Evolutionary conservation across 2,888 invertebrate genomes (phyloP).

Genomic region (Biston betularia): DNA sequence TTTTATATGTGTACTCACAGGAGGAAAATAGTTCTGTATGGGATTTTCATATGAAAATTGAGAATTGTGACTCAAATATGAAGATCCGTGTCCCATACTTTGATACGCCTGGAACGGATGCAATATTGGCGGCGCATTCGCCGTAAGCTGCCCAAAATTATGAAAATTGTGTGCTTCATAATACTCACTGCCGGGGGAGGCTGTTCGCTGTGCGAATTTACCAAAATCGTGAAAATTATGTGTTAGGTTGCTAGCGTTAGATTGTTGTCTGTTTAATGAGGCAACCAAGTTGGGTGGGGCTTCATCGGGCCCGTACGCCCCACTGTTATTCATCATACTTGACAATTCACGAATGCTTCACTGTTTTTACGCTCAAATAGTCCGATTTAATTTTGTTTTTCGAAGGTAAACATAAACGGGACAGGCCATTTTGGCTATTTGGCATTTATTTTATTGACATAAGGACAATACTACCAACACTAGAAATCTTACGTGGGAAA

Average conservation of each 20-base stretch:
- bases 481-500: background rate
- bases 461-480: conserved; percentile 4
- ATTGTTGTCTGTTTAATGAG: conserved; percentile 64
- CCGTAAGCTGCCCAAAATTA: conserved; percentile 56
- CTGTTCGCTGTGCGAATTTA: conserved; percentile 62
- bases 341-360: conserved; percentile 38
- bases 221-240: conserved; percentile 67
- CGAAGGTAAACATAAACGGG: conserved; percentile 25
- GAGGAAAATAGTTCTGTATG: conserved; percentile 12
- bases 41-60: conserved; percentile 51
- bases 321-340: conserved; percentile 76
- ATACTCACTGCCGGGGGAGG: conserved; percentile 48
- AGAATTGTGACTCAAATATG: conserved; percentile 54
- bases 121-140: conserved; percentile 59
- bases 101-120: conserved; percentile 62
- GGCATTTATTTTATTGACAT: conserved; percentile 12
- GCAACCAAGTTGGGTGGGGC: conserved; percentile 66
- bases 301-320: conserved; percentile 71
- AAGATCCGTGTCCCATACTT: conserved; percentile 55
- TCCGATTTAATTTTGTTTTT: conserved; percentile 25
- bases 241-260: conserved; percentile 60
- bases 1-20: conserved; percentile 7
- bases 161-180: conserved; percentile 64
- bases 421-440: conserved; percentile 25
- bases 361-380: conserved; percentile 48